Percentiles rank a stretch among this genome's conserved stretches.
phyloP scores from a whole-genome alignment of 2,113 vertebrate species.

The Callaeas wilsoni region DNA sequence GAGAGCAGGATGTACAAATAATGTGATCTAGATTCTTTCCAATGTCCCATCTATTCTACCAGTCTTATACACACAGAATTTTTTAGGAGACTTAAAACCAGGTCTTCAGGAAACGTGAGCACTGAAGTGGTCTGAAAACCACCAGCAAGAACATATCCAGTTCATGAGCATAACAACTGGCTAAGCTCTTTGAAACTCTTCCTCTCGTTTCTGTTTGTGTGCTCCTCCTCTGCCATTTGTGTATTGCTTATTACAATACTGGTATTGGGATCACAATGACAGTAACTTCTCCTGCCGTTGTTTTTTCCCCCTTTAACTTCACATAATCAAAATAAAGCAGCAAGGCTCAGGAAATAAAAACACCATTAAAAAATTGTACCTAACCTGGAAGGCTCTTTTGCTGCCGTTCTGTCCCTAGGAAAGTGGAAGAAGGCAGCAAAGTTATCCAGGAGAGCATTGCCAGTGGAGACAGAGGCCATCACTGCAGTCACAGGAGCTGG shows the following conservation, averaged over 20 bases:
- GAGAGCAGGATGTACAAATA: not conserved
- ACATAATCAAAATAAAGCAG: not conserved
- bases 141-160: not conserved
- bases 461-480: not conserved
- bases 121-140: not conserved
- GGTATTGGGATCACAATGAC: not conserved
- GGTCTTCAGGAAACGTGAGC: not conserved
- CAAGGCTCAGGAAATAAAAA: not conserved
- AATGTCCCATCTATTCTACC: not conserved
- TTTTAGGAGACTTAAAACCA: not conserved
- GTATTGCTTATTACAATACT: not conserved
- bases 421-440: not conserved
- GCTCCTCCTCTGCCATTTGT: not conserved
- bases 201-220: not conserved
- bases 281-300: not conserved
- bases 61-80: not conserved
- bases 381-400: not conserved
- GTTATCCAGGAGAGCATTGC: not conserved
- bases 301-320: not conserved
- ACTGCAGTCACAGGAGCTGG: not conserved
- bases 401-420: not conserved
- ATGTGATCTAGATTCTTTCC: not conserved
- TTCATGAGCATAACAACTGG: not conserved
- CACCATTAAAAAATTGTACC: not conserved
- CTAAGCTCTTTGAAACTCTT: not conserved